Conservation (phyloP, 2,888 invertebrate genomes). For the Tolmerus cingulatus region DNA sequence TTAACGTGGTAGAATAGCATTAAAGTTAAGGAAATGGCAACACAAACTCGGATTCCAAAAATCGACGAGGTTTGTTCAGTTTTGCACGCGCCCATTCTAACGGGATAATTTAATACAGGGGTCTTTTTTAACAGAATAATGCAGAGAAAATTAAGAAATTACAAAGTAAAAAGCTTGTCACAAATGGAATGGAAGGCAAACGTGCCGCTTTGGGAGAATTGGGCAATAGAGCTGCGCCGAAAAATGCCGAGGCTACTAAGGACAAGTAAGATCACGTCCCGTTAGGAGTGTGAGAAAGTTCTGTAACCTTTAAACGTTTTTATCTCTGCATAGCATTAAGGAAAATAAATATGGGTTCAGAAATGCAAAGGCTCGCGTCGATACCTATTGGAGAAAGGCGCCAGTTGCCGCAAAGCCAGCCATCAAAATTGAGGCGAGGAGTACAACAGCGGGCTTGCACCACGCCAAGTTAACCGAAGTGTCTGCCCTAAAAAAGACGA, state of each 20-base stretch:
- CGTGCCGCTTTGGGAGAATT: slow-evolving; percentile 66
- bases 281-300: not conserved
- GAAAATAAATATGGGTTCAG: slow-evolving; percentile 57
- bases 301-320: not conserved
- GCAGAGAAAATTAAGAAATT: not conserved
- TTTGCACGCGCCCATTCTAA: not conserved
- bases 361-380: slow-evolving; percentile 61
- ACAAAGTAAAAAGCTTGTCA: slow-evolving; percentile 56
- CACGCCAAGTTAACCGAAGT: not conserved
- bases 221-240: slow-evolving; percentile 64
- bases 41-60: not conserved
- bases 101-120: not conserved
- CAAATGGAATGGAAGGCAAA: slow-evolving; percentile 53
- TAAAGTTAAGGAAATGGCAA: not conserved
- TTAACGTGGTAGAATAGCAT: not conserved
- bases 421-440: slow-evolving; percentile 40
- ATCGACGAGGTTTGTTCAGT: slow-evolving; percentile 16
- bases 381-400: slow-evolving; percentile 57
- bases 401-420: not conserved
- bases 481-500: slow-evolving; percentile 16
- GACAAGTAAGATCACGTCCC: slow-evolving; percentile 51
- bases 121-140: slow-evolving; percentile 14
- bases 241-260: slow-evolving; percentile 57
- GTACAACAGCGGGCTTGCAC: not conserved
- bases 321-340: slow-evolving; percentile 35